Percentiles rank a stretch among this genome's conserved stretches.
These are phyloP conservation scores for Noctua fimbriata DNA, from an alignment of 2,888 invertebrate species.

Conservation along the genomic window DNA sequence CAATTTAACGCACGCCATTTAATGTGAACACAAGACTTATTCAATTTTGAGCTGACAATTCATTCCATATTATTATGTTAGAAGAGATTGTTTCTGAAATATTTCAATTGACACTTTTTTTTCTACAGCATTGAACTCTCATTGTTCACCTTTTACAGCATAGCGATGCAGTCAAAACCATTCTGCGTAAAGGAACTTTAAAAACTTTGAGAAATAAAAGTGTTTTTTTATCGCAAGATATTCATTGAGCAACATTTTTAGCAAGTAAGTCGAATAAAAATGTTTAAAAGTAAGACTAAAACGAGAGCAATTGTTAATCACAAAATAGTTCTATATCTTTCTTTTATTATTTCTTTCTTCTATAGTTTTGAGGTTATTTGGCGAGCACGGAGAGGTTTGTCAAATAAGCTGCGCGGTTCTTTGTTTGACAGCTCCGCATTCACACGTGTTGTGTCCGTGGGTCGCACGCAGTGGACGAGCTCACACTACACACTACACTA, in stretches of 20 bases:
- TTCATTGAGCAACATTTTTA: slow-evolving; percentile 4
- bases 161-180: background rate
- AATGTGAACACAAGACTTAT: slow-evolving; percentile 25
- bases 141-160: background rate
- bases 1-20: slow-evolving; percentile 52
- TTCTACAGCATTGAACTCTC: background rate
- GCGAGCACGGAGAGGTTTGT: background rate
- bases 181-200: background rate
- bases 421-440: background rate
- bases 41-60: slow-evolving; percentile 22
- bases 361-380: background rate
- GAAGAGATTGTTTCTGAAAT: background rate
- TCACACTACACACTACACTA: no score
- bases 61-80: slow-evolving; percentile 1
- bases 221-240: background rate
- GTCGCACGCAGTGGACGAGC: no score
- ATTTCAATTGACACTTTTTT: slow-evolving; percentile 6
- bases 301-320: background rate
- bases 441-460: no score
- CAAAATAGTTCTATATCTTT: background rate
- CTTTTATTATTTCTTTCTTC: no score
- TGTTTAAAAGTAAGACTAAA: background rate
- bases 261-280: background rate
- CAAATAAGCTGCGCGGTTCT: background rate
- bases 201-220: background rate